Evolutionary conservation across 2,113 vertebrate species (phyloP).

Genomic region (Callospermophilus lateralis): DNA sequence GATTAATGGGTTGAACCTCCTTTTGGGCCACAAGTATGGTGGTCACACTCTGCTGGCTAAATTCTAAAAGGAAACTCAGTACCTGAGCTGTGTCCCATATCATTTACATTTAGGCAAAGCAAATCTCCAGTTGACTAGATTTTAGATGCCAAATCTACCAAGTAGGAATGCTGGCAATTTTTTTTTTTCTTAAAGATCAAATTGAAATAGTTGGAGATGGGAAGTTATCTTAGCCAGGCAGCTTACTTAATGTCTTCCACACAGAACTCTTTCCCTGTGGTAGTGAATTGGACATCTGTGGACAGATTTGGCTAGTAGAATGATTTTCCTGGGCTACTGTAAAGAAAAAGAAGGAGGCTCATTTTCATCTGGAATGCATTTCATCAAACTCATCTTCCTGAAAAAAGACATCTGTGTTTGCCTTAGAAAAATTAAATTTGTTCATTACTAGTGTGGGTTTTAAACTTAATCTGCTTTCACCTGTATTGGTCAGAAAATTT

Average conservation of each 20-base stretch:
- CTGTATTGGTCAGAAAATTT: conserved; percentile 31
- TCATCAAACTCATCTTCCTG: conserved; percentile 50
- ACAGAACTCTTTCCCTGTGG: background rate
- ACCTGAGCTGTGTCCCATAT: background rate
- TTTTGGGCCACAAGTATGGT: background rate
- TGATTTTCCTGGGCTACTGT: conserved; percentile 6
- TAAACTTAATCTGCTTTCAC: conserved; percentile 52
- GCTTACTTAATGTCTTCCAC: conserved; percentile 33
- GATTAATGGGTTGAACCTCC: background rate
- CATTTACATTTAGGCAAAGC: conserved; percentile 21
- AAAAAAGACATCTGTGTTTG: conserved; percentile 13
- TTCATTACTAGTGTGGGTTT: conserved; percentile 20
- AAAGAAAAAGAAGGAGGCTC: background rate
- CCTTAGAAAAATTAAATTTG: conserved; percentile 54
- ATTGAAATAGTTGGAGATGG: background rate
- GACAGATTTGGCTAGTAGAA: background rate
- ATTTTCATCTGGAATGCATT: conserved; percentile 53
- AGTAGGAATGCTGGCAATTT: background rate
- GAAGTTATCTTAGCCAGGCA: conserved; percentile 19
- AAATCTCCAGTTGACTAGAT: background rate
- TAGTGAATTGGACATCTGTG: conserved; percentile 32
- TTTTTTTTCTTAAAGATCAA: background rate
- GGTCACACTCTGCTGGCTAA: background rate
- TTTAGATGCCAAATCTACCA: conserved; percentile 45
- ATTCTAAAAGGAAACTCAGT: conserved; percentile 60